Base-by-base conservation (phyloP, 2,113 vertebrate genomes). In the Acanthochromis polyacanthus region DNA sequence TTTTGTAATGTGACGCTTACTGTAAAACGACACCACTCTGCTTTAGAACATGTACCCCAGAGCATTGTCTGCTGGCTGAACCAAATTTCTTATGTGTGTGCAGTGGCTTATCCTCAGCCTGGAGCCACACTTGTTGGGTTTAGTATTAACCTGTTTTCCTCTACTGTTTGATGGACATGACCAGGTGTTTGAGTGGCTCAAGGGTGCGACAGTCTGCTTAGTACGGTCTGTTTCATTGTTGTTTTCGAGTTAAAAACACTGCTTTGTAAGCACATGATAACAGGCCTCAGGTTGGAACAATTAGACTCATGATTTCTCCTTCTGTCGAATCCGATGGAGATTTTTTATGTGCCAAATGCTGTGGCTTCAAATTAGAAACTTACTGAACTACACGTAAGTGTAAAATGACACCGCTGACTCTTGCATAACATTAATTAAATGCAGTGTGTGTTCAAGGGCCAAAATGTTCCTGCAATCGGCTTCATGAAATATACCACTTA, bases 171-270 rank as follows among this genome's bases (percentile, higher is more conserved):
- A 84, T 30, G 40, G 73, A 77, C 73, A 36, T 72, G 61, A 14
- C 82, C 88, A 85, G 83, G 84, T 89, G 90, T 85, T 63, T 59
- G 66, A 83, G 78, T 62, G 69, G 67, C 82, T 89, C 67, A 57
- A 63, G 80, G 79, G 81, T 72, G 73, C 10, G 71, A 86, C 65
- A 43, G 59, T 62, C 63, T 74, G 52, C 79, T 72, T 36, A 58
- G 46, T 30, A 22, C 10, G 3, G 14, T 14, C 30, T 68, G 60
- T 50, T 62, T 51, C 76, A 81, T 86, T 83, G 78, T 90, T 71
- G 36, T 65, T 23, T 20, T 57, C n/a, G 30, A 57, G 70, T 46
- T 81, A 11, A 71, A 81, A 75, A 73, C 69, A 66, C 63, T 70
- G 63, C 72, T 72, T 48, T 71, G 52, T 69, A n/a, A 66, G 59